Percentiles rank a stretch among this genome's conserved stretches.
Evolutionary conservation across 2,888 invertebrate species (phyloP).

Genomic region (Ectemnius lituratus): DNA sequence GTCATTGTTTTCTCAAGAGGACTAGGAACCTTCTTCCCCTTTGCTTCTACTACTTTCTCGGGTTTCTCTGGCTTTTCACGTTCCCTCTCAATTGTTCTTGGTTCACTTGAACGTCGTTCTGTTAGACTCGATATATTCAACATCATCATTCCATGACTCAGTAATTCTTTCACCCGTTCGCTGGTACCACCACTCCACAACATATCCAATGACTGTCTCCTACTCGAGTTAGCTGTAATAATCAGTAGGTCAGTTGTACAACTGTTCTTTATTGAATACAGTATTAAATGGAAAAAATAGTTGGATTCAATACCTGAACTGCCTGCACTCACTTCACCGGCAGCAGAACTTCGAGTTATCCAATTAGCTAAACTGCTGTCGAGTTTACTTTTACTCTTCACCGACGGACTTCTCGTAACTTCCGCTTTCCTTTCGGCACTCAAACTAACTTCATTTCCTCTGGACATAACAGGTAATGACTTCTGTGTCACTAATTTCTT

Average conservation of each 20-base stretch:
- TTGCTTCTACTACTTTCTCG: conserved; percentile 67
- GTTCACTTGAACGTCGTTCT: conserved; percentile 86
- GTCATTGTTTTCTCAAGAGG: conserved; percentile 81
- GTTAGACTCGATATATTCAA: conserved; percentile 85
- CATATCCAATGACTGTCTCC: conserved; percentile 88
- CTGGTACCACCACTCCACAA: conserved; percentile 86
- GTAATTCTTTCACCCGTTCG: conserved; percentile 89
- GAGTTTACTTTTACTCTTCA: conserved; percentile 75
- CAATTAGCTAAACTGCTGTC: conserved; percentile 80
- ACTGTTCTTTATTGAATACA: neutral
- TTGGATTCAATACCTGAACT: conserved; percentile 72
- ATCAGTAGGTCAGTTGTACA: neutral
- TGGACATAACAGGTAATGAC: conserved; percentile 77
- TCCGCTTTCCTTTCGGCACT: conserved; percentile 71
- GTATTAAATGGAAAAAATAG: neutral
- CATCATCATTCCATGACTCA: conserved; percentile 87
- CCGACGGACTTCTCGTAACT: conserved; percentile 75
- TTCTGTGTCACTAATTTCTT: conserved; percentile 78
- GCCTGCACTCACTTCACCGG: conserved; percentile 74
- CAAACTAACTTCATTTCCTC: conserved; percentile 65
- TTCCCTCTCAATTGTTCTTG: conserved; percentile 80
- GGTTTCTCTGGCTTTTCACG: conserved; percentile 66
- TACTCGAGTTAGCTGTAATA: conserved; percentile 74
- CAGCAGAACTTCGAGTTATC: conserved; percentile 80
- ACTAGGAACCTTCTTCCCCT: conserved; percentile 80